phyloP scores from a whole-genome alignment of 2,113 vertebrate species.

The Cochlearius cochlearius region DNA sequence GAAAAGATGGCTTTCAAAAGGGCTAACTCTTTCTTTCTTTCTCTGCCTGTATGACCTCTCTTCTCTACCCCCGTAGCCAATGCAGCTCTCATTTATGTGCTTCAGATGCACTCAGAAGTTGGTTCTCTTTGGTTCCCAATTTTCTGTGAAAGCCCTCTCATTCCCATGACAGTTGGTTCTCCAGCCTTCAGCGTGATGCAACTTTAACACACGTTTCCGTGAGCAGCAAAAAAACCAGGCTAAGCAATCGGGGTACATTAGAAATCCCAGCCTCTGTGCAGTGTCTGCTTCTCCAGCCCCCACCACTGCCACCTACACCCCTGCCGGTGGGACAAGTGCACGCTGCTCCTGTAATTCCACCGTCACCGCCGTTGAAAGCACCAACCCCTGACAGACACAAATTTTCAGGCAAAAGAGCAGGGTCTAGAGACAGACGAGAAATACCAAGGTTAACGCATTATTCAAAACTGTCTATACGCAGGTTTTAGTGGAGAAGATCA shows the following conservation, averaged over 20 bases:
- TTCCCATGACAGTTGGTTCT: background rate
- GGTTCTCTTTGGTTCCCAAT: background rate
- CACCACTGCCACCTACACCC: accelerated
- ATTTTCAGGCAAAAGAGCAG: background rate
- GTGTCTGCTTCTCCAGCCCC: background rate
- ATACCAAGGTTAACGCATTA: background rate
- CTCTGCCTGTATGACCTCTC: background rate
- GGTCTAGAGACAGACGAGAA: background rate
- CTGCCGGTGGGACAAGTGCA: background rate
- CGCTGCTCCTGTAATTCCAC: background rate
- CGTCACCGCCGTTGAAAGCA: background rate
- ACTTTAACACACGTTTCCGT: background rate
- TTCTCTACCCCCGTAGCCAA: background rate
- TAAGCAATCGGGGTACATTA: background rate
- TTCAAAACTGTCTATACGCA: background rate
- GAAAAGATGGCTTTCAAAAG: background rate
- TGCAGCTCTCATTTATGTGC: background rate
- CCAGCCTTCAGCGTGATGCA: background rate
- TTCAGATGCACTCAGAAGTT: background rate
- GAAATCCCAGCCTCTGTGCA: background rate
- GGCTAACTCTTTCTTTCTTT: background rate
- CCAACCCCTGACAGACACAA: background rate
- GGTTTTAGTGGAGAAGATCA: background rate
- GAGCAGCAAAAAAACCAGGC: background rate
- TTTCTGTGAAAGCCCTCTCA: background rate